Percentiles rank a stretch among this genome's conserved stretches.
phyloP scores from a whole-genome alignment of 2,113 vertebrate genomes.

The Romanogobio albipinnatus region DNA sequence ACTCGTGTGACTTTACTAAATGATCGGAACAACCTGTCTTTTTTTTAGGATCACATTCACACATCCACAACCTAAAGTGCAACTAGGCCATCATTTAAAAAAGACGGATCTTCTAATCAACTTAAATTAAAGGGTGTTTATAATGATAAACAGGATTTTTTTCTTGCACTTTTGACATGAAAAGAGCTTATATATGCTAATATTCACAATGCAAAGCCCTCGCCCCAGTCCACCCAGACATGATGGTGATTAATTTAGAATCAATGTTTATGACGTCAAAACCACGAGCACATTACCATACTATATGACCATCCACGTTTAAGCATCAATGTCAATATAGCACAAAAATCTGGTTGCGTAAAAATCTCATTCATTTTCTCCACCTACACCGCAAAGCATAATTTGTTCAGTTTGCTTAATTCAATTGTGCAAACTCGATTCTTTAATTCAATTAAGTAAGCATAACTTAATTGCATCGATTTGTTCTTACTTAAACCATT shows the following conservation, averaged over 20 bases:
- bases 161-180: neutral
- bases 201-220: neutral
- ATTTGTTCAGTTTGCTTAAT: too few species aligned
- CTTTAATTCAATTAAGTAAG: too few species aligned
- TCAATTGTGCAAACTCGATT: too few species aligned
- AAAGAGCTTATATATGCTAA: neutral
- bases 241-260: neutral
- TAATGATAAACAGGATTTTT: neutral
- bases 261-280: neutral
- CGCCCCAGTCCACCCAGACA: neutral
- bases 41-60: neutral
- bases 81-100: neutral
- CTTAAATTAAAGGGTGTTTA: neutral
- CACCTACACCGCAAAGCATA: neutral
- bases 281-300: neutral
- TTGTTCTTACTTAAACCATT: too few species aligned
- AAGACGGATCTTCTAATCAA: neutral
- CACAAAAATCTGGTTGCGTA: neutral
- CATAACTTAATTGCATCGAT: too few species aligned
- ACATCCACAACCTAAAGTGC: neutral
- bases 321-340: neutral
- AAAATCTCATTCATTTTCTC: neutral
- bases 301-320: neutral
- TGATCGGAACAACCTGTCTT: neutral
- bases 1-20: conserved; percentile 3